A percentile compares a stretch with the other conserved stretches of the same genome.
Conservation (phyloP, 2,888 invertebrate genomes). For the Nephrotoma appendiculata region DNA sequence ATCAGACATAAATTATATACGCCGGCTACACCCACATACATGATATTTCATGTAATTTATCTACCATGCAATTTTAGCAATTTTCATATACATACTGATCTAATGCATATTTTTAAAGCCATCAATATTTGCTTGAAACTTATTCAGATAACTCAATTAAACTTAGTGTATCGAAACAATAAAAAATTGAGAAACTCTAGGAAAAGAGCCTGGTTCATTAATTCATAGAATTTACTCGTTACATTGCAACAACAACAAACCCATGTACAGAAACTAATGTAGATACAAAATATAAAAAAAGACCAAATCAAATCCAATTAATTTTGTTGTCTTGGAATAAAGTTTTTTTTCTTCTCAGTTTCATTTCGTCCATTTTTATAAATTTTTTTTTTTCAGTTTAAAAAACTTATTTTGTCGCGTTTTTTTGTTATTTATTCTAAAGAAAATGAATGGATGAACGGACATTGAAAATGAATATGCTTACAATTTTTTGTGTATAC, state of each 20-base stretch:
- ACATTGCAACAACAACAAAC: neutral
- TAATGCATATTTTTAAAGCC: too few relatives aligned
- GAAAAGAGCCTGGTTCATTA: neutral
- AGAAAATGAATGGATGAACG: neutral
- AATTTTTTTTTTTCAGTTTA: neutral
- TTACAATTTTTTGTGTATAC: neutral
- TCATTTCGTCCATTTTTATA: neutral
- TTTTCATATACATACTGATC: too few relatives aligned
- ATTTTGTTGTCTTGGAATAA: neutral
- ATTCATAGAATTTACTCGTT: neutral
- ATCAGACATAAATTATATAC: too few relatives aligned
- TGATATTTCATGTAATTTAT: too few relatives aligned
- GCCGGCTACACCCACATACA: too few relatives aligned
- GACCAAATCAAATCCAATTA: neutral
- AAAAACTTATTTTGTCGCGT: neutral
- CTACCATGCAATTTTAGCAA: too few relatives aligned
- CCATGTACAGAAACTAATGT: neutral
- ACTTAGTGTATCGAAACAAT: neutral
- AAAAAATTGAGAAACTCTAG: neutral
- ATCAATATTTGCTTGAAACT: too few relatives aligned
- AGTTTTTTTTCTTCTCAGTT: neutral
- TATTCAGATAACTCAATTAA: neutral
- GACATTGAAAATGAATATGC: neutral
- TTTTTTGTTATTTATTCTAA: neutral
- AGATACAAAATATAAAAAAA: neutral